phyloP scores from a whole-genome alignment of 1,140 invertebrate species.

The Drosophila repletoides region DNA sequence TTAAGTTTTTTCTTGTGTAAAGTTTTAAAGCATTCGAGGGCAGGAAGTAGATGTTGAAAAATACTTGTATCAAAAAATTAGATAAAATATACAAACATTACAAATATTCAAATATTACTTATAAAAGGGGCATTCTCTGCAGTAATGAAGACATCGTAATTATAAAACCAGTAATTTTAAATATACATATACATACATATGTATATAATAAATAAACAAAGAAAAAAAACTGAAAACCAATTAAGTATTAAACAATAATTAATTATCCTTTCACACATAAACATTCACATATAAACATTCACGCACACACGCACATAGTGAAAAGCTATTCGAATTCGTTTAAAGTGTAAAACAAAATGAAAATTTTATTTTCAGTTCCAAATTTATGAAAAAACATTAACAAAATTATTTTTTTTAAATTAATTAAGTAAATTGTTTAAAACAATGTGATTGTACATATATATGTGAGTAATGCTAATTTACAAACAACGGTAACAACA shows the following conservation, averaged over 20 bases:
- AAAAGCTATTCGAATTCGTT: slow-evolving; percentile 10
- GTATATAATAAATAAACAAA: not conserved
- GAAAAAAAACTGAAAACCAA: too few species aligned
- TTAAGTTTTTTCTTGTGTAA: slow-evolving; percentile 63
- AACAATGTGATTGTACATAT: slow-evolving; percentile 44
- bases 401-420: slow-evolving; percentile 25
- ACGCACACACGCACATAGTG: slow-evolving; percentile 11
- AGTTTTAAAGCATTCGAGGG: slow-evolving; percentile 79
- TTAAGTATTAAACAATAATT: too few species aligned
- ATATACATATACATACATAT: not conserved
- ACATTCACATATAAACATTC: not conserved
- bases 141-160: slow-evolving; percentile 22
- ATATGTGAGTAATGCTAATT: slow-evolving; percentile 31
- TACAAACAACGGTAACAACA: slow-evolving; percentile 40
- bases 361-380: slow-evolving; percentile 40
- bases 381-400: slow-evolving; percentile 16
- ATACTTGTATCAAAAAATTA: slow-evolving; percentile 78
- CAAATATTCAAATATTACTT: slow-evolving; percentile 35
- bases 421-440: slow-evolving; percentile 37
- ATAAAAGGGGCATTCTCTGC: slow-evolving; percentile 28
- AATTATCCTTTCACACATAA: not conserved
- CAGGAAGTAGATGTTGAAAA: slow-evolving; percentile 80
- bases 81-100: slow-evolving; percentile 65
- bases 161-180: not conserved
- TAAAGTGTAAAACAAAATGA: slow-evolving; percentile 37